Evolutionary conservation across 2,888 invertebrate genomes (phyloP), one percentile per base, ranked within the genome.

Genomic region (Dione juno): DNA sequence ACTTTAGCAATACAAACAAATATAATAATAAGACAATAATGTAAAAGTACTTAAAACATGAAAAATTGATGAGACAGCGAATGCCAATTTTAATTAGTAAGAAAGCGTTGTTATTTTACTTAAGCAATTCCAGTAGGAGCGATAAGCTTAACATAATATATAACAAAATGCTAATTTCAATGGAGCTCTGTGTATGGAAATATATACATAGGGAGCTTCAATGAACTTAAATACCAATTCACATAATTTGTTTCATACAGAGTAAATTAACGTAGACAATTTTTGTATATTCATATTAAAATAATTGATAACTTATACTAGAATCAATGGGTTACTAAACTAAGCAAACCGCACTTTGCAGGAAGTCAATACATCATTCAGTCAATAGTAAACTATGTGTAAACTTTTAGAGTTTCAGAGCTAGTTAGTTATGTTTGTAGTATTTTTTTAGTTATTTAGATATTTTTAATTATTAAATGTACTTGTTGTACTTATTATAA

Each of bases 311-410:
- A 35, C 11, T 28, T 28, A 19, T 35, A 61, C 45, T 61, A 61
- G 43, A 45, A 59, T 59, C 1, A 28, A 61, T 43, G 21, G 11
- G 14, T 28, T 43, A 61, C 59, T 43, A 61, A 61, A 10, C 59
- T 43, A 61, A 61, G 11, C 59, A 61, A 45, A 43, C 59, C 43
- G 14, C 59, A 61, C 53, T 43, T 28, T 43, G 28, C 43, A 66
- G 41, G 50, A 53, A 41, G 53, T 54, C 54, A 41, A 54, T 66
- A 43, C 54, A 54, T 45, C 66, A 66, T 53, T 53, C 66, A 53
- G 43, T 43, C 43, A 43, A 35, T 45, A 54, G 66, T 66, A 45
- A 43, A 43, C 59, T 28, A 45, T 43, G 28, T 66, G 16, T 16
- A 66, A 54, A 54, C 41, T 54, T 52, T 65, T 43, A 41, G 28